Base-by-base conservation (phyloP, 2,797 vertebrate genomes). In the Sphenopsis melanotis region DNA sequence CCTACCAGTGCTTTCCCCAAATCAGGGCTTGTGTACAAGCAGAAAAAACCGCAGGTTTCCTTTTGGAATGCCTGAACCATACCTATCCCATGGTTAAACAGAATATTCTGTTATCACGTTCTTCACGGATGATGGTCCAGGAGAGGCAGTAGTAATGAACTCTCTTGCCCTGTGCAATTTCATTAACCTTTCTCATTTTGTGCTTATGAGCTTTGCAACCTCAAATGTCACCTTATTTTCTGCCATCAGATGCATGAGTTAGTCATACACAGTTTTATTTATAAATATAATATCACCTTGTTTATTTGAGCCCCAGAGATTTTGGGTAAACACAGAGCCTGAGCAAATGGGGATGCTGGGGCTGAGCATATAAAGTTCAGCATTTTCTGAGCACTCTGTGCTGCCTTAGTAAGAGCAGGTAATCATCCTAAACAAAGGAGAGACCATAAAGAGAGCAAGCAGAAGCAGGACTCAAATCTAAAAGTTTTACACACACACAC, bases 101-200 rank as follows among this genome's bases (percentile, higher is more conserved):
- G 52, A 80, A 7, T 77, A 36, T 76, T 65, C 59, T 89, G 11
- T 83, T 72, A 29, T 2, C 16, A 3, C 34, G 21, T 74, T 87
- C 50, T 90, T 93, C 83, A 64, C 9, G 4, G 69, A 10, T 88
- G 68, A 47, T 36, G 23, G 53, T 57, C 44, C 65, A 60, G 49
- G 47, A 90, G 26, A 23, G 9, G 53, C 72, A 71, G 30, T 23
- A 61, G 50, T 56, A 93, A 78, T 88, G 75, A 81, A 92, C 49
- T 53, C 23, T 90, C 46, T 61, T 71, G 42, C 42, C 19, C 20
- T 6, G 2, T 89, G 39, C 50, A 76, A 59, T 93, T 87, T 95
- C 70, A 79, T 87, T 93, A 93, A 90, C 83, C 65, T 90, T 57
- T 29, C 82, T 83, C 24, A 52, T 42, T 95, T 75, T 88, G 55